Percentiles rank a stretch among this genome's conserved stretches.
These are phyloP conservation scores for Phortica okadai DNA, from an alignment of 2,888 invertebrate genomes.

Conservation along the genomic window DNA sequence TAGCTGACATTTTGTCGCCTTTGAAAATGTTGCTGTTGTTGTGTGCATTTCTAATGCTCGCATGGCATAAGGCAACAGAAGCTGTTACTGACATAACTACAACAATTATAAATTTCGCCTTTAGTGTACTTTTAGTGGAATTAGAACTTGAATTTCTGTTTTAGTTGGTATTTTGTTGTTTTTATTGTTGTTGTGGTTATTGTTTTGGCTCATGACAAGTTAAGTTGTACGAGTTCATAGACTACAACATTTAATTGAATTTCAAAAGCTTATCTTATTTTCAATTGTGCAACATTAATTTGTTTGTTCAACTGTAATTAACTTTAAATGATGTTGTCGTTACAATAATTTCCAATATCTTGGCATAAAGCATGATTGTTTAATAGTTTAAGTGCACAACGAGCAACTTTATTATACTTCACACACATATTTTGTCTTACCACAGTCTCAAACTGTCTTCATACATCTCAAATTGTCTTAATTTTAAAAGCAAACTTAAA, in stretches of 20 bases:
- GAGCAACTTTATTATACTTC: too few relatives aligned
- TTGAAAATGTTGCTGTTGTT: not conserved
- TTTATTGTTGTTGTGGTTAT: not conserved
- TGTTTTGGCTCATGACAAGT: not conserved
- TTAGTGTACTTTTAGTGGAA: not conserved
- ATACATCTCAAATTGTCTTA: too few relatives aligned
- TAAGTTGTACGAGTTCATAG: not conserved
- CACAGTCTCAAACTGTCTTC: too few relatives aligned
- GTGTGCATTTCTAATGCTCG: not conserved
- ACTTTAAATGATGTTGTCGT: too few relatives aligned
- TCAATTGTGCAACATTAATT: too few relatives aligned
- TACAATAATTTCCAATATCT: too few relatives aligned
- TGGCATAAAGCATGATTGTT: too few relatives aligned
- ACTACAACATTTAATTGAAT: not conserved
- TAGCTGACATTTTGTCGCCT: conserved; percentile 12
- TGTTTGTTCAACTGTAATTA: too few relatives aligned
- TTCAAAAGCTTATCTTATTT: too few relatives aligned
- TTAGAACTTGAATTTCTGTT: not conserved
- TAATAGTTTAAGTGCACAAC: too few relatives aligned
- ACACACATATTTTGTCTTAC: too few relatives aligned
- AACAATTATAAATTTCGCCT: not conserved
- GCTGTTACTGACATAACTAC: not conserved
- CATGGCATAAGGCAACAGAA: not conserved
- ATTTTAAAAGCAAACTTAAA: too few relatives aligned
- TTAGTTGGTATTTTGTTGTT: not conserved